A percentile compares a stretch with the other conserved stretches of the same genome.
These are phyloP conservation scores for Ciconia maguari DNA, from an alignment of 2,113 vertebrate genomes.

Conservation along the genomic window DNA sequence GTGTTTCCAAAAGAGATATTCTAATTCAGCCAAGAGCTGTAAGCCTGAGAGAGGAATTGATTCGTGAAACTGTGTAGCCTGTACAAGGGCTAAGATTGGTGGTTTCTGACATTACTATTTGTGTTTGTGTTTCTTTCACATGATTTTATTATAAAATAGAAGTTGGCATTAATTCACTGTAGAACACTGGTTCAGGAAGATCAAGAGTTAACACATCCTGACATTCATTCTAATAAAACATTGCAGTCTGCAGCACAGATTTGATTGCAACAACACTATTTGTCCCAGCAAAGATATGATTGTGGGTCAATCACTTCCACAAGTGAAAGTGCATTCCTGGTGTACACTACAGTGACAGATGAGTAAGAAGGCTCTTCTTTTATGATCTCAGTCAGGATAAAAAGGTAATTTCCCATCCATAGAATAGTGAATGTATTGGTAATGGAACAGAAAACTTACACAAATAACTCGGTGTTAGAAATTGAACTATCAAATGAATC, in stretches of 20 bases:
- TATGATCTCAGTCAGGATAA: conserved; percentile 64
- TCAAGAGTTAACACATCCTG: conserved; percentile 39
- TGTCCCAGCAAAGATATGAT: conserved; percentile 66
- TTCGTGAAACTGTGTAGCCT: not conserved
- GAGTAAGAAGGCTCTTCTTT: conserved; percentile 58
- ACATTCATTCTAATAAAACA: conserved; percentile 48
- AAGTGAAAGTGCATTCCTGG: conserved; percentile 57
- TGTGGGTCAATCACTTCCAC: conserved; percentile 72
- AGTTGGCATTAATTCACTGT: not conserved
- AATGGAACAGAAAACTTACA: conserved; percentile 72
- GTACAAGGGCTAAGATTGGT: not conserved
- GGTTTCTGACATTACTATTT: not conserved
- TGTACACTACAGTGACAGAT: conserved; percentile 51
- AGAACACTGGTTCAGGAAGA: not conserved
- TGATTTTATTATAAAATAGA: not conserved
- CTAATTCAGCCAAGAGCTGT: not conserved
- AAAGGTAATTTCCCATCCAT: conserved; percentile 74
- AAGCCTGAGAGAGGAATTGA: not conserved
- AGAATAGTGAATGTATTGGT: conserved; percentile 53
- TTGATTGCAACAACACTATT: conserved; percentile 63
- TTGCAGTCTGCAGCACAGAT: conserved; percentile 21
- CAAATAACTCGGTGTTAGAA: conserved; percentile 75
- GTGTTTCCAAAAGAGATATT: not conserved
- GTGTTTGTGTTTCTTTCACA: not conserved
- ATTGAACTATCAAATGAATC: conserved; percentile 74